Evolutionary conservation across 2,888 invertebrate genomes (phyloP).

Genomic region (Dorcus hopei): DNA sequence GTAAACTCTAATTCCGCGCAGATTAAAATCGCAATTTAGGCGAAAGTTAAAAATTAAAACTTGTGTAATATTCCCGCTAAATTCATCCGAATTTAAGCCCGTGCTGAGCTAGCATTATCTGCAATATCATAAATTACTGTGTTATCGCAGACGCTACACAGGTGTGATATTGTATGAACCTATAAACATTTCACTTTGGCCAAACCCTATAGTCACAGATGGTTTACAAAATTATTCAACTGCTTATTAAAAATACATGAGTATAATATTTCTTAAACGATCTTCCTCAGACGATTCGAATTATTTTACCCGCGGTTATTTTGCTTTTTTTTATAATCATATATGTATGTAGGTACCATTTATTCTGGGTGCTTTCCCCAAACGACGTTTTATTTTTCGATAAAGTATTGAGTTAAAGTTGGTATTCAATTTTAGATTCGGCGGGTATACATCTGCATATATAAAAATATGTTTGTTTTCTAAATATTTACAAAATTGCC

Average conservation of each 20-base stretch:
- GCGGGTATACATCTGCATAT: neutral
- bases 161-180: slow-evolving; percentile 11
- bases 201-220: slow-evolving; percentile 3
- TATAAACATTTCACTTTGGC: slow-evolving; percentile 14
- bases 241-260: neutral
- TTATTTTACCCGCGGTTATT: too few relatives aligned
- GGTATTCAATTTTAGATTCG: neutral
- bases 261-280: too few relatives aligned
- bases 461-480: neutral
- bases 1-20: too few relatives aligned
- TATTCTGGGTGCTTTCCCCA: too few relatives aligned
- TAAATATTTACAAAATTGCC: slow-evolving; percentile 2
- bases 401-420: neutral
- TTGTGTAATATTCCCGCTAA: neutral
- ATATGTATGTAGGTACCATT: too few relatives aligned
- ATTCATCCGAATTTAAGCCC: slow-evolving; percentile 2
- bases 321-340: too few relatives aligned
- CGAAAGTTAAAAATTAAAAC: neutral
- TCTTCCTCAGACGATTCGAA: too few relatives aligned
- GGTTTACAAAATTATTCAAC: slow-evolving; percentile 1
- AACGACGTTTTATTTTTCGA: too few relatives aligned
- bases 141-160: slow-evolving; percentile 14
- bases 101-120: slow-evolving; percentile 14
- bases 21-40: too few relatives aligned
- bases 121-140: slow-evolving; percentile 17